Evolutionary conservation across 2,888 invertebrate genomes (phyloP), one percentile per base, ranked within the genome.

Genomic region (Mythimna lalbum): DNA sequence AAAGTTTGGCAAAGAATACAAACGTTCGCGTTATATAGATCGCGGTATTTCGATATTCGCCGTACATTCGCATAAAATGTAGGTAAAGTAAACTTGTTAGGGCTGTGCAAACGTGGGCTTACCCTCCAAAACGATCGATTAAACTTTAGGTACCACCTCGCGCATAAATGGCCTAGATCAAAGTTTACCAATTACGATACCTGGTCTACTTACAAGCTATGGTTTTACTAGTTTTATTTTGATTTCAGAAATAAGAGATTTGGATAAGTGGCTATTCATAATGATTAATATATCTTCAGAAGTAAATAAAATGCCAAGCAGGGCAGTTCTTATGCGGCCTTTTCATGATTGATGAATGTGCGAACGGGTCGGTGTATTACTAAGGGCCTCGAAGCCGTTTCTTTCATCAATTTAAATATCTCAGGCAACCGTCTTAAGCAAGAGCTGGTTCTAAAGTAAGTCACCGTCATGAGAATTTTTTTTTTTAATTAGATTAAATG

Each of bases 171-270:
- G 86, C 87, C 88, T 89, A 90, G 88, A 90, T 90, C 84, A 86
- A 90, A 77, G 80, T 90, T 88, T 87, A 85, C 86, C 86, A 88
- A 90, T 91, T 88, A 89, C 81, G 86, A 86, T 88, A 88, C 43
- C 43, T n/a, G n/a, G n/a, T n/a, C n/a, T 43, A 43, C 81, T 80
- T 78, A 73, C 81, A 49, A 65, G n/a, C 59, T 63, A 67, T 47
- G 62, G 10, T 43, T 43, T 43, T 17, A 43, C 43, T 5, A 50
- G n/a, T 43, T 65, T 80, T 43, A 19, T 27, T 62, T 52, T 43
- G 27, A 56, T 80, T 17, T n/a, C 10, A 9, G 21, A 62, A 76
- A 59, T 64, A 70, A 55, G 57, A 69, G 36, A 59, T 57, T 61
- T n/a, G n/a, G 17, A n/a, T 68, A 63, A 61, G 56, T 56, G 64